phyloP scores from a whole-genome alignment of 2,888 invertebrate species.

The Caenorhabditis sp. region DNA sequence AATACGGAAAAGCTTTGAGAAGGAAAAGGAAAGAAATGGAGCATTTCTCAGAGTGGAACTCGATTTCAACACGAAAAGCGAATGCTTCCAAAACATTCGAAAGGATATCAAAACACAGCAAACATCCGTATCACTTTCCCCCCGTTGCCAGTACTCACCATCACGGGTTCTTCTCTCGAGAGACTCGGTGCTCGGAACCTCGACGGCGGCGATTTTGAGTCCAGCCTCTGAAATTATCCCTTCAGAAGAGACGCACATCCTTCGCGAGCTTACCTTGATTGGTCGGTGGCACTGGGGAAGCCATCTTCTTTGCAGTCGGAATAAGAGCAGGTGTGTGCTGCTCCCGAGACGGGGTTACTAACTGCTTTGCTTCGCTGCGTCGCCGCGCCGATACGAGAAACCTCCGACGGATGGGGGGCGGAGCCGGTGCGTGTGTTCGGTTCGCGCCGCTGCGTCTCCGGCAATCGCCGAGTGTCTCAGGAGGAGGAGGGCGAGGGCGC shows the following conservation, averaged over 20 bases:
- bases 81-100: too few species aligned
- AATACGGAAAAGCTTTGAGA: too few species aligned
- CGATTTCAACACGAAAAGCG: too few species aligned
- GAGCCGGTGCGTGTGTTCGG: slow-evolving; percentile 30
- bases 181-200: slow-evolving; percentile 61
- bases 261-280: slow-evolving; percentile 26
- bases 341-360: slow-evolving; percentile 41
- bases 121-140: not conserved
- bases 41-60: too few species aligned
- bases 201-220: slow-evolving; percentile 64
- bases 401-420: slow-evolving; percentile 41
- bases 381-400: slow-evolving; percentile 19
- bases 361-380: slow-evolving; percentile 20
- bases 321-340: slow-evolving; percentile 15
- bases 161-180: slow-evolving; percentile 65
- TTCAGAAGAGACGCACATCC: not conserved
- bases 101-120: not conserved
- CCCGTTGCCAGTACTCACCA: slow-evolving; percentile 27
- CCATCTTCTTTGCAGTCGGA: slow-evolving; percentile 20
- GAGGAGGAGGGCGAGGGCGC: slow-evolving; percentile 23
- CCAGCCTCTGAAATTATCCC: slow-evolving; percentile 54
- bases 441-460: slow-evolving; percentile 45
- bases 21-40: too few species aligned
- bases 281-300: slow-evolving; percentile 54
- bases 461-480: slow-evolving; percentile 10